These are phyloP conservation scores for Ophion obscuratus DNA, from an alignment of 2,888 invertebrate genomes.

Conservation along the genomic window DNA sequence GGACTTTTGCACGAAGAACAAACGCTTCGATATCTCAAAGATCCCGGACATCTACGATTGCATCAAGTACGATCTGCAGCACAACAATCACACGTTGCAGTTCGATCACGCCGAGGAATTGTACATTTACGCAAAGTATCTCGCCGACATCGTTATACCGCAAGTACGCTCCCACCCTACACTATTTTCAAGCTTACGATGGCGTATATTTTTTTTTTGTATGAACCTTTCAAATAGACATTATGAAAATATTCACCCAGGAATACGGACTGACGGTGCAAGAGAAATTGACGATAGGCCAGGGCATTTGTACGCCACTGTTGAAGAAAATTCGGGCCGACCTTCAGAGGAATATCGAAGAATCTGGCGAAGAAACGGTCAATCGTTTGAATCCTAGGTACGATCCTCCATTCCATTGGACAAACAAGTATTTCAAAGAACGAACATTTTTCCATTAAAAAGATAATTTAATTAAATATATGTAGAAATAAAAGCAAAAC, in stretches of 20 bases:
- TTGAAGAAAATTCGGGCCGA: slow-evolving; percentile 98
- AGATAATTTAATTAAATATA: not conserved
- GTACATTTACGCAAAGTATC: slow-evolving; percentile 97
- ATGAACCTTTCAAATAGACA: not conserved
- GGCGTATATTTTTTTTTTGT: not conserved
- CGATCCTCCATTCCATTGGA: not conserved
- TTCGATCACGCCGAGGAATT: slow-evolving; percentile 96
- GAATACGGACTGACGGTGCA: slow-evolving; percentile 98
- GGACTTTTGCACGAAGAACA: slow-evolving; percentile 97
- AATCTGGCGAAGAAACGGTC: slow-evolving; percentile 95
- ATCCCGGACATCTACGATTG: slow-evolving; percentile 99
- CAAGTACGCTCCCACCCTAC: slow-evolving; percentile 86
- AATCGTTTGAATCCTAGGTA: slow-evolving; percentile 97
- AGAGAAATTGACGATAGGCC: slow-evolving; percentile 98
- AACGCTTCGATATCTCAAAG: slow-evolving; percentile 98
- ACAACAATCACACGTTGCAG: slow-evolving; percentile 97
- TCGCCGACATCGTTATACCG: slow-evolving; percentile 99
- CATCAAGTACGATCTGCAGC: slow-evolving; percentile 99
- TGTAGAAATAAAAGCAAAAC: not conserved
- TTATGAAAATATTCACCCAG: slow-evolving; percentile 74
- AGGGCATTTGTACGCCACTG: slow-evolving; percentile 98
- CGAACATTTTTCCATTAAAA: not conserved
- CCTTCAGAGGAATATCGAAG: slow-evolving; percentile 96
- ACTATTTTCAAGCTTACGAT: not conserved
- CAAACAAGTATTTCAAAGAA: not conserved